These are phyloP conservation scores for Poeciliopsis infans DNA, from an alignment of 2,797 vertebrate species.

Conservation along the genomic window DNA sequence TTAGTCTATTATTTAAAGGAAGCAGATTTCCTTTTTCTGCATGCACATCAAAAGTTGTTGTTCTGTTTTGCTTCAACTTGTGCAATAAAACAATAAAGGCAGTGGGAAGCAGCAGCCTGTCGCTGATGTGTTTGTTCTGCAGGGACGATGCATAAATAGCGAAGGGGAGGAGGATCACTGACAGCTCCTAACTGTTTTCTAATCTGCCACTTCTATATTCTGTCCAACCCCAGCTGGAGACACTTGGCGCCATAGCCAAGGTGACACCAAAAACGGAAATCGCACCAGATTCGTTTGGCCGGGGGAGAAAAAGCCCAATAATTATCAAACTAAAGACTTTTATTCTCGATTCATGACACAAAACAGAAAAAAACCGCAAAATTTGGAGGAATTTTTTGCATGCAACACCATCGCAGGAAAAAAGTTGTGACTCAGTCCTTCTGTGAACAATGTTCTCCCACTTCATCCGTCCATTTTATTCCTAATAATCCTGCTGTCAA, in stretches of 20 bases:
- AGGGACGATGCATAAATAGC: conserved; percentile 61
- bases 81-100: conserved; percentile 8
- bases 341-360: background rate
- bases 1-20: background rate
- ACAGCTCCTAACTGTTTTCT: conserved; percentile 59
- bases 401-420: conserved; percentile 9
- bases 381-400: conserved; percentile 15
- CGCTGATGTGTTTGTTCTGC: conserved; percentile 53
- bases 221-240: conserved; percentile 53
- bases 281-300: conserved; percentile 15
- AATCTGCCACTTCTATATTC: conserved; percentile 58
- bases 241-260: conserved; percentile 31
- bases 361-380: conserved; percentile 4
- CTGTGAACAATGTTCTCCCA: conserved; percentile 23
- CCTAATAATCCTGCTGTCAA: background rate
- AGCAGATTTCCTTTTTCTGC: background rate
- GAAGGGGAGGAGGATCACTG: conserved; percentile 44
- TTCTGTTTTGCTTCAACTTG: background rate
- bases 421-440: conserved; percentile 38
- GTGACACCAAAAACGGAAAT: conserved; percentile 7
- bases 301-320: conserved; percentile 3
- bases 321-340: conserved; percentile 21
- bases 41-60: background rate
- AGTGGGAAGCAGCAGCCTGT: conserved; percentile 28
- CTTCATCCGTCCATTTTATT: background rate